A percentile compares a stretch with the other conserved stretches of the same genome.
Conservation (phyloP, 2,797 vertebrate species). For the Chiloscyllium punctatum region DNA sequence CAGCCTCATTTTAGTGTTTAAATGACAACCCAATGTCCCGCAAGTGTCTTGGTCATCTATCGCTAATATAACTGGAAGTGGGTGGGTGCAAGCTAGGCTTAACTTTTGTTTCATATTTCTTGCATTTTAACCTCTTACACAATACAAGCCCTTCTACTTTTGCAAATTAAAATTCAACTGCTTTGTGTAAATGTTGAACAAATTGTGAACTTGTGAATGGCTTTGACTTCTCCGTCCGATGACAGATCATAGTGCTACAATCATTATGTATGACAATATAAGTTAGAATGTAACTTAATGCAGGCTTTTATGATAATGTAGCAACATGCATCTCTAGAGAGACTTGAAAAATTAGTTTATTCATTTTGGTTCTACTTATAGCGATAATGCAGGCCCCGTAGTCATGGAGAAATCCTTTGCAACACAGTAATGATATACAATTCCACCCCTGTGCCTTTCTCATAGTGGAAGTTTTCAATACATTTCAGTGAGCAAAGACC, state of each 20-base stretch:
- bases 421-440: background rate
- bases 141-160: background rate
- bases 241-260: background rate
- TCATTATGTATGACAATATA: too few species aligned
- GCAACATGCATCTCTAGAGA: background rate
- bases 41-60: background rate
- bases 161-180: background rate
- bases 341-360: background rate
- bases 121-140: background rate
- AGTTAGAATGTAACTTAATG: background rate
- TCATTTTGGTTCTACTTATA: background rate
- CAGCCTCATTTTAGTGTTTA: background rate
- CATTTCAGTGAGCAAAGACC: background rate
- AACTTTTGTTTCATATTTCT: background rate
- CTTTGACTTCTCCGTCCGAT: background rate
- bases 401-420: background rate
- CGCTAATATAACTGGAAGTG: background rate
- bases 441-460: background rate
- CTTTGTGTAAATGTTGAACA: background rate
- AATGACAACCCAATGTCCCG: background rate
- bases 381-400: background rate
- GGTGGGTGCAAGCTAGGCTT: background rate
- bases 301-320: background rate
- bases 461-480: background rate
- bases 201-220: background rate